Conservation (phyloP, 1,140 invertebrate species). For the Triops cancriformis region DNA sequence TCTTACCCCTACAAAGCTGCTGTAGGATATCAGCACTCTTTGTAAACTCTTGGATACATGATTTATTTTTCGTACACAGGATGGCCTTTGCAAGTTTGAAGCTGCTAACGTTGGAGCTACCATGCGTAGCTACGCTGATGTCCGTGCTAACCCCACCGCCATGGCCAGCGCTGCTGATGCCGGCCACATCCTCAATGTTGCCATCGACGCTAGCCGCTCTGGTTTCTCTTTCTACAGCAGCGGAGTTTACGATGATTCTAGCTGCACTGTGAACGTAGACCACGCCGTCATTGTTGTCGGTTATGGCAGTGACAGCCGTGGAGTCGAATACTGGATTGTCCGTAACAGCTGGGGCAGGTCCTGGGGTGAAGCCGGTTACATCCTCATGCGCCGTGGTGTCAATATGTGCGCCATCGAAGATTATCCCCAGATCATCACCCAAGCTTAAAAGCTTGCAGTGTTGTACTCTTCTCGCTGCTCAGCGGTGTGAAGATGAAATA, state of each 20-base stretch:
- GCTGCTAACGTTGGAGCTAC: neutral
- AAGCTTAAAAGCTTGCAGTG: slow-evolving; percentile 1
- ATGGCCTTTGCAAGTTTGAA: slow-evolving; percentile 2
- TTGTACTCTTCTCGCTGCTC: too few species aligned
- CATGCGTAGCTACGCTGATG: neutral
- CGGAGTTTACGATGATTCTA: slow-evolving; percentile 12
- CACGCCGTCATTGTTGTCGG: slow-evolving; percentile 48
- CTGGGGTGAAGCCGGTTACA: slow-evolving; percentile 50
- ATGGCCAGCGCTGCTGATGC: slow-evolving; percentile 44
- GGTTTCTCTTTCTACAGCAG: slow-evolving; percentile 22
- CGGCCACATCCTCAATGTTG: slow-evolving; percentile 46
- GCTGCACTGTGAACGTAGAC: slow-evolving; percentile 34
- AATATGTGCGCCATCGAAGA: slow-evolving; percentile 36
- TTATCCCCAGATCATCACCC: neutral
- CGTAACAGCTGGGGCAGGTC: slow-evolving; percentile 43
- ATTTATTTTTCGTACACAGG: neutral
- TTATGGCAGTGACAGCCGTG: slow-evolving; percentile 38
- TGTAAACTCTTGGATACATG: neutral
- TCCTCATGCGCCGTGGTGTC: slow-evolving; percentile 43
- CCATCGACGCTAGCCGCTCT: slow-evolving; percentile 41
- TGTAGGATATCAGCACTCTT: neutral
- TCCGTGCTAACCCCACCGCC: neutral
- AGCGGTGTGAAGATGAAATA: too few species aligned
- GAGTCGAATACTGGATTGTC: slow-evolving; percentile 48
- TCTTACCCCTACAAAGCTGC: slow-evolving; percentile 22